These are phyloP conservation scores for Amphiprion clarkii DNA, from an alignment of 2,797 vertebrate genomes.

Conservation along the genomic window DNA sequence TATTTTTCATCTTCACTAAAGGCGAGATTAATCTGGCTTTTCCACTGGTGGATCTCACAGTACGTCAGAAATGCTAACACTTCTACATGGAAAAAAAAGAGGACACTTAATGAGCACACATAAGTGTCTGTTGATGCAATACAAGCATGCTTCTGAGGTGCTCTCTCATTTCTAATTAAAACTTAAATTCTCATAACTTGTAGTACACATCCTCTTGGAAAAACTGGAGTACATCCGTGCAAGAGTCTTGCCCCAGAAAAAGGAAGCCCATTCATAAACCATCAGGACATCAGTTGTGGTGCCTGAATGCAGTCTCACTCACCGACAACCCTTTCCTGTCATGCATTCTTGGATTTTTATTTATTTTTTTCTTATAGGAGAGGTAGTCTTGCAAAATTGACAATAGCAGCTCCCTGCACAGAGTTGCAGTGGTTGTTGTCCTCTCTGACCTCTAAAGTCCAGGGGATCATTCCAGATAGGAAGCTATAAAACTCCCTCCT, in stretches of 20 bases:
- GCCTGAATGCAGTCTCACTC: conserved; percentile 8
- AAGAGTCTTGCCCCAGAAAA: conserved; percentile 17
- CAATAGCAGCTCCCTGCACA: conserved; percentile 36
- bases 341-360: not conserved
- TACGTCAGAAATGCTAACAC: conserved; percentile 12
- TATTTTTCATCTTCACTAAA: conserved; percentile 28
- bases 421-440: conserved; percentile 32
- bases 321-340: conserved; percentile 15
- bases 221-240: not conserved
- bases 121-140: conserved; percentile 19
- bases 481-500: conserved; percentile 53
- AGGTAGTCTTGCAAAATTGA: conserved; percentile 29
- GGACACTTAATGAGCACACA: conserved; percentile 2
- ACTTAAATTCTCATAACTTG: not conserved
- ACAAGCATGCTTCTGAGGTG: conserved; percentile 7
- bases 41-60: conserved; percentile 10
- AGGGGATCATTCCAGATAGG: conserved; percentile 57
- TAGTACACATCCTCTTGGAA: not conserved
- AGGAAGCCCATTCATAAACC: conserved; percentile 29
- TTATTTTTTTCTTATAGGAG: conserved; percentile 1
- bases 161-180: conserved; percentile 21
- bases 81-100: not conserved
- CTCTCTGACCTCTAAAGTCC: conserved; percentile 61
- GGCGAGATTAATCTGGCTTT: conserved; percentile 27
- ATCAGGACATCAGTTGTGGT: conserved; percentile 4